Percentiles rank a stretch among this genome's conserved stretches.
Conservation (phyloP, 1,140 invertebrate species). For the Holcopasites calliopsidis region DNA sequence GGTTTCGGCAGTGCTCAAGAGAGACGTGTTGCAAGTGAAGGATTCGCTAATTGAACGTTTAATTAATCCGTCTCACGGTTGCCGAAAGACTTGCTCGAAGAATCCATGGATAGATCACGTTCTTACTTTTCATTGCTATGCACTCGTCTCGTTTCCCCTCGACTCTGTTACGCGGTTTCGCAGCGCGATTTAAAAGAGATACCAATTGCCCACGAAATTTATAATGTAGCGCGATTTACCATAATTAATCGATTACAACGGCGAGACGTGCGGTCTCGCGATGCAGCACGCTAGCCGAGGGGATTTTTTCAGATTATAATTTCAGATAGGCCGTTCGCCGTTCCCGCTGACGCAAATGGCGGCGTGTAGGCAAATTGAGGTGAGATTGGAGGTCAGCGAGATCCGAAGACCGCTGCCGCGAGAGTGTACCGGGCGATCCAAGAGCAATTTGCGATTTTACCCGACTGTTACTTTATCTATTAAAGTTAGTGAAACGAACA, state of each 20-base stretch:
- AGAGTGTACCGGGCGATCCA: slow-evolving; percentile 58
- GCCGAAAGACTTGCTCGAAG: slow-evolving; percentile 9
- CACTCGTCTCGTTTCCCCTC: background rate
- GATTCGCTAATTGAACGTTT: slow-evolving; percentile 43
- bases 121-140: background rate
- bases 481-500: background rate
- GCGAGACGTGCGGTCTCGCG: slow-evolving; percentile 30
- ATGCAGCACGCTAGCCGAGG: slow-evolving; percentile 27
- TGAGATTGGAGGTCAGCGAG: slow-evolving; percentile 78
- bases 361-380: slow-evolving; percentile 80
- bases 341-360: slow-evolving; percentile 71
- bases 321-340: slow-evolving; percentile 77
- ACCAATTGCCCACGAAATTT: slow-evolving; percentile 62
- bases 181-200: slow-evolving; percentile 30
- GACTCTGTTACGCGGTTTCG: background rate
- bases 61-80: slow-evolving; percentile 47
- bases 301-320: slow-evolving; percentile 79
- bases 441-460: slow-evolving; percentile 49
- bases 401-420: slow-evolving; percentile 53
- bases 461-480: background rate
- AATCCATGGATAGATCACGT: background rate
- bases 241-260: slow-evolving; percentile 71
- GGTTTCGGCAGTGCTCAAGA: slow-evolving; percentile 20
- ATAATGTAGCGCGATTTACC: slow-evolving; percentile 64
- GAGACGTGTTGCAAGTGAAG: background rate